Evolutionary conservation across 2,797 vertebrate species (phyloP).

Genomic region (Acanthornis magna): DNA sequence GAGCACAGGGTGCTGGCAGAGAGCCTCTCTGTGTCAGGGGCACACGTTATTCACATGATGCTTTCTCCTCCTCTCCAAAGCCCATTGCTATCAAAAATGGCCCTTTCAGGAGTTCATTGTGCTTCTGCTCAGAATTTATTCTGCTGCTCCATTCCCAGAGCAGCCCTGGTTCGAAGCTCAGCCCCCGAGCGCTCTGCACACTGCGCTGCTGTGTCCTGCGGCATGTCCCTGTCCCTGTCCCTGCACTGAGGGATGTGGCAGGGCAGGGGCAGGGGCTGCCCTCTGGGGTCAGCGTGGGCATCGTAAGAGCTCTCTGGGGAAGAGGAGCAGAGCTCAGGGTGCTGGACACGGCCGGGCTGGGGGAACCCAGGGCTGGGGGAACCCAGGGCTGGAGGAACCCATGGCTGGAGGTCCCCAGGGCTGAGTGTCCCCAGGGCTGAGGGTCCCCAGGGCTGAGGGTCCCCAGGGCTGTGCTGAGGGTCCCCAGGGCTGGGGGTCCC

Average conservation of each 20-base stretch:
- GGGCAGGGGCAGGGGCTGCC: not conserved
- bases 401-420: not conserved
- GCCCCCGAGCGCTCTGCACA: rapidly evolving
- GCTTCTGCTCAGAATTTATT: not conserved
- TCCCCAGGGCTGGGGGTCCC: not conserved
- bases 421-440: too few species aligned
- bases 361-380: too few species aligned
- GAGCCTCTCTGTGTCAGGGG: not conserved
- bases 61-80: not conserved
- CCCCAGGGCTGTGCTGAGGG: too few species aligned
- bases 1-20: not conserved
- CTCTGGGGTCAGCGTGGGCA: rapidly evolving
- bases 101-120: not conserved
- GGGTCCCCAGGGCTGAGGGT: too few species aligned
- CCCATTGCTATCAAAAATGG: not conserved
- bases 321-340: not conserved
- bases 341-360: not conserved
- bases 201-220: rapidly evolving
- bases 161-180: rapidly evolving
- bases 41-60: rapidly evolving
- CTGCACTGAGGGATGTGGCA: too few species aligned
- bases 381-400: too few species aligned
- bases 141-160: not conserved
- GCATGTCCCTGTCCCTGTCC: not conserved
- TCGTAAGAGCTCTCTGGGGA: not conserved